Percentiles rank a stretch among this genome's conserved stretches.
phyloP scores from a whole-genome alignment of 2,113 vertebrate genomes.

The Hylia prasina region DNA sequence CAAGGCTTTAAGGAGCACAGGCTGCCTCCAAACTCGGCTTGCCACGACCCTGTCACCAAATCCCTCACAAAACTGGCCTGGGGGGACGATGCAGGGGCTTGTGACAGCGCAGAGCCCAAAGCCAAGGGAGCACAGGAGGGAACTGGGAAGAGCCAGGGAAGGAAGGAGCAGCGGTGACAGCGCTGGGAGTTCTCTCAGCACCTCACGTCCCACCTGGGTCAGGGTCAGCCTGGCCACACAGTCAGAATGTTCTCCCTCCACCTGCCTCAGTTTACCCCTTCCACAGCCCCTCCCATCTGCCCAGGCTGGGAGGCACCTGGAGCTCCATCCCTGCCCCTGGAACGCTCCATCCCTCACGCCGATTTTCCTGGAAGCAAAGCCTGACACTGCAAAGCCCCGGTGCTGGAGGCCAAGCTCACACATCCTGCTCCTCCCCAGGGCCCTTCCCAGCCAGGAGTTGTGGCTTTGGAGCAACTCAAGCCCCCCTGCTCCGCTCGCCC shows the following conservation, averaged over 20 bases:
- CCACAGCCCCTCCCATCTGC: rapidly evolving
- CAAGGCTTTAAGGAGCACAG: background rate
- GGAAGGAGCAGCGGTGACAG: background rate
- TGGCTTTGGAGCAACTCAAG: background rate
- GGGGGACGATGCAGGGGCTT: background rate
- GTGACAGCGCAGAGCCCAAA: background rate
- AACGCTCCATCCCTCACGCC: background rate
- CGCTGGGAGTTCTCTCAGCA: background rate
- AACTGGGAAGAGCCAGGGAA: background rate
- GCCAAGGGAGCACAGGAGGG: background rate
- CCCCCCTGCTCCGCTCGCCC: background rate
- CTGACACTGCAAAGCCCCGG: background rate
- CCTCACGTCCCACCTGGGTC: background rate
- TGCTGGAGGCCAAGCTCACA: background rate
- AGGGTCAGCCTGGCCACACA: background rate
- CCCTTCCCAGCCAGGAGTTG: background rate
- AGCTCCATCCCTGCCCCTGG: background rate
- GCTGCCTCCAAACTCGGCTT: background rate
- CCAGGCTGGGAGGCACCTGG: background rate
- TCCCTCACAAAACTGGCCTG: background rate
- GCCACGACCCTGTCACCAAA: background rate
- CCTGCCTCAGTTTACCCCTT: constrained; percentile 35
- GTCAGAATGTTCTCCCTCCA: rapidly evolving
- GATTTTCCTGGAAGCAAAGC: background rate
- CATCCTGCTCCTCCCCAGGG: background rate